A percentile compares a stretch with the other conserved stretches of the same genome.
Conservation (phyloP, 2,888 invertebrate species). For the Zaprionus obscuricornis region DNA sequence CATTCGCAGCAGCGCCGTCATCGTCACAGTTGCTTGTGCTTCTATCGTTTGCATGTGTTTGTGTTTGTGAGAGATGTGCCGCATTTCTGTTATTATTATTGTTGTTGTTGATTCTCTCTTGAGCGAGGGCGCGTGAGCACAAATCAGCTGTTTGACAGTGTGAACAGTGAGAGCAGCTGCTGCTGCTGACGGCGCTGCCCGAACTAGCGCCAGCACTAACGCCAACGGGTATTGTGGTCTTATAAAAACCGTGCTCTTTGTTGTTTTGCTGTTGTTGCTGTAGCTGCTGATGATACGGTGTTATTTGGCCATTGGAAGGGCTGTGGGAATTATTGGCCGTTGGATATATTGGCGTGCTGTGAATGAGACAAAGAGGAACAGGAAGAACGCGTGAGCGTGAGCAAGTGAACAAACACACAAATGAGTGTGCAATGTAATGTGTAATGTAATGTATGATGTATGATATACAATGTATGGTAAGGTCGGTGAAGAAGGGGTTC, state of each 20-base stretch:
- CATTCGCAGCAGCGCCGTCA: constrained; percentile 19
- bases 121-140: constrained; percentile 47
- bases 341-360: constrained; percentile 79
- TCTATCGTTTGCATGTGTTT: constrained; percentile 47
- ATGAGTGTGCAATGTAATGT: constrained; percentile 28
- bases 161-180: constrained; percentile 42
- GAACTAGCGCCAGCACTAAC: constrained; percentile 32
- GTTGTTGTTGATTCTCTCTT: constrained; percentile 19
- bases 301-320: constrained; percentile 78
- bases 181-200: constrained; percentile 43
- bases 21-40: constrained; percentile 33
- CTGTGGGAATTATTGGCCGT: constrained; percentile 75
- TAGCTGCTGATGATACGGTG: constrained; percentile 69
- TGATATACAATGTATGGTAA: constrained; percentile 3
- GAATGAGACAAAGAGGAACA: constrained; percentile 33
- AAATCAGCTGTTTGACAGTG: constrained; percentile 71
- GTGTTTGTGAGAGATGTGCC: constrained; percentile 46
- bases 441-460: neutral
- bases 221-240: constrained; percentile 82
- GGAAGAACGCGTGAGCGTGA: constrained; percentile 22
- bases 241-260: constrained; percentile 65
- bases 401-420: too few relatives aligned
- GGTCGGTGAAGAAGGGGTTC: neutral
- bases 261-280: constrained; percentile 49
- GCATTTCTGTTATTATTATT: constrained; percentile 44